Evolutionary conservation across 2,113 vertebrate species (phyloP).

Genomic region (Anser cygnoides): DNA sequence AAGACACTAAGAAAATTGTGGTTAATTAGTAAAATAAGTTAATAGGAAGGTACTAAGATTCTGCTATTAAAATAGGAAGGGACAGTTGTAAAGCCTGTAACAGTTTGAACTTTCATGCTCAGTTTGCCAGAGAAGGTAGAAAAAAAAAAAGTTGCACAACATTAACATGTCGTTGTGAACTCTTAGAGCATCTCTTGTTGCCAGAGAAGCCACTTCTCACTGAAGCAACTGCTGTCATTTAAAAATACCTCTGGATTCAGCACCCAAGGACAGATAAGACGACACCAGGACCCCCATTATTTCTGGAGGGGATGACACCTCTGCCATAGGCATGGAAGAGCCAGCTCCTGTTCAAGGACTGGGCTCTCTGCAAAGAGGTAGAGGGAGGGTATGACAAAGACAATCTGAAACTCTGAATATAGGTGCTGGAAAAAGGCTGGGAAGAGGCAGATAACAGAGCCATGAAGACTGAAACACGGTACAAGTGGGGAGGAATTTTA

Average conservation of each 20-base stretch:
- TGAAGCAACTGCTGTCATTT: not conserved
- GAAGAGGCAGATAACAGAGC: not conserved
- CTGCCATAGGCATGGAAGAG: not conserved
- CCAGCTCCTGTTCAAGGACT: not conserved
- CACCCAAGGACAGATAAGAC: not conserved
- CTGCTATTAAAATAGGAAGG: not conserved
- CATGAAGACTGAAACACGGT: not conserved
- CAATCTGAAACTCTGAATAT: not conserved
- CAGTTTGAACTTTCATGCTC: not conserved
- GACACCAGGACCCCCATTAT: not conserved
- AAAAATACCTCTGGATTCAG: rapidly evolving
- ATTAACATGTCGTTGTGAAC: not conserved
- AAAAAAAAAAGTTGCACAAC: not conserved
- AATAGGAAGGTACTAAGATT: not conserved
- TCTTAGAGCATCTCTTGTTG: not conserved
- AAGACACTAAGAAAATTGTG: not conserved
- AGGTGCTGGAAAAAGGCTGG: not conserved
- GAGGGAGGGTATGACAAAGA: not conserved
- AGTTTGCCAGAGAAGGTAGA: not conserved
- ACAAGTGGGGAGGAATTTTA: not conserved
- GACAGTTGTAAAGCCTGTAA: not conserved
- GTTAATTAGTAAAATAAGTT: not conserved
- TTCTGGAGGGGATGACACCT: not conserved
- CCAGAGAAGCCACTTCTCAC: not conserved
- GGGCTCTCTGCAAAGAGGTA: not conserved